phyloP scores from a whole-genome alignment of 2,113 vertebrate species.

The Himantopus leucocephalus region DNA sequence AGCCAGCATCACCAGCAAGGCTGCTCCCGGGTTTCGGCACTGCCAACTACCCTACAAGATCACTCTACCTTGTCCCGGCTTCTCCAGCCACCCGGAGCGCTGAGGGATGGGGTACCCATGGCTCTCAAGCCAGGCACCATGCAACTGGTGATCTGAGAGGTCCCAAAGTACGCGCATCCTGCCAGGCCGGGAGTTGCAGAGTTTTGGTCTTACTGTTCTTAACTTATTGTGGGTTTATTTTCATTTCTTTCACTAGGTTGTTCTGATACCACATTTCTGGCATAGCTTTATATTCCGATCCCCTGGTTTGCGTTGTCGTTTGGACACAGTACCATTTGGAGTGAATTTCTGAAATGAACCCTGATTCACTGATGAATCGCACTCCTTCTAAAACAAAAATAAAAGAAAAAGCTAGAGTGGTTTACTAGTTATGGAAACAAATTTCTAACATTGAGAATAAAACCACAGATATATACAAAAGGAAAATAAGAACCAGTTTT shows the following conservation, averaged over 20 bases:
- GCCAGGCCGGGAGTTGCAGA: background rate
- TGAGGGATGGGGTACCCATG: background rate
- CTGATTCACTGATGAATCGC: background rate
- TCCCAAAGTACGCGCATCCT: background rate
- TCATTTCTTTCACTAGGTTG: background rate
- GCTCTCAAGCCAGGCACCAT: background rate
- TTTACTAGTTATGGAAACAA: background rate
- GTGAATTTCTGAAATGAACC: background rate
- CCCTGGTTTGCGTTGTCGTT: background rate
- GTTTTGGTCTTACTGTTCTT: background rate
- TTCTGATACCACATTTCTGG: background rate
- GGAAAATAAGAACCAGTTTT: background rate
- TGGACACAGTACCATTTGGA: background rate
- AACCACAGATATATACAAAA: background rate
- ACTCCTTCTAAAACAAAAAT: background rate
- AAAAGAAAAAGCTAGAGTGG: background rate
- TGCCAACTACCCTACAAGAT: accelerated
- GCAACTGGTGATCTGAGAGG: background rate
- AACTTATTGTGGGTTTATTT: background rate
- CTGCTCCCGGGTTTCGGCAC: background rate
- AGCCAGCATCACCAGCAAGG: background rate
- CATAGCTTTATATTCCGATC: background rate
- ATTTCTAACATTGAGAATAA: background rate
- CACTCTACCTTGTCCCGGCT: accelerated
- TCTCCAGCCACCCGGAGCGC: background rate